These are phyloP conservation scores for Mizuhopecten yessoensis DNA, from an alignment of 1,140 invertebrate species.

Conservation along the genomic window DNA sequence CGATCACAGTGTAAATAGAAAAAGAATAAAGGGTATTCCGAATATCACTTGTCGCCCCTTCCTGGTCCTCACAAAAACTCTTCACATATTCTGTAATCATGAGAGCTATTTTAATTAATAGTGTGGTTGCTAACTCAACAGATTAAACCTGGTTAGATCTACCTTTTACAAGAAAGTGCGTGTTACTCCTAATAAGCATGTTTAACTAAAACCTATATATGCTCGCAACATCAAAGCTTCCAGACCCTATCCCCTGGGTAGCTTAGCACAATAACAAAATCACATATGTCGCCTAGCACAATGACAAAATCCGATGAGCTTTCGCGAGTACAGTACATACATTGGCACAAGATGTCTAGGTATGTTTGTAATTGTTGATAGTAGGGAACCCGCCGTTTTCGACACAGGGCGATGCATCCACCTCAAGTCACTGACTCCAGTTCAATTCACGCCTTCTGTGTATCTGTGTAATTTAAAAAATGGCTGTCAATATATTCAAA, in stretches of 20 bases:
- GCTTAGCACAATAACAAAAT: slow-evolving; percentile 27
- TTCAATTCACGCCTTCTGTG: not conserved
- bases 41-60: not conserved
- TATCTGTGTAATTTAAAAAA: not conserved
- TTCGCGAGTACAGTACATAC: slow-evolving; percentile 25
- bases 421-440: not conserved
- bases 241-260: not conserved
- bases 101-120: not conserved
- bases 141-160: not conserved
- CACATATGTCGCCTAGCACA: slow-evolving; percentile 37
- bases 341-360: not conserved
- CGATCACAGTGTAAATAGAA: not conserved
- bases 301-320: not conserved
- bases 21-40: not conserved
- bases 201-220: not conserved
- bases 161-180: not conserved
- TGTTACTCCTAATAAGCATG: not conserved
- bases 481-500: not conserved
- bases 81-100: not conserved
- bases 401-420: not conserved
- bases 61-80: not conserved
- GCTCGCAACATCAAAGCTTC: not conserved
- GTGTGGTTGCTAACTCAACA: not conserved
- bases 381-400: not conserved
- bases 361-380: slow-evolving; percentile 12